These are phyloP conservation scores for Promerops cafer DNA, from an alignment of 2,113 vertebrate genomes.

Conservation along the genomic window DNA sequence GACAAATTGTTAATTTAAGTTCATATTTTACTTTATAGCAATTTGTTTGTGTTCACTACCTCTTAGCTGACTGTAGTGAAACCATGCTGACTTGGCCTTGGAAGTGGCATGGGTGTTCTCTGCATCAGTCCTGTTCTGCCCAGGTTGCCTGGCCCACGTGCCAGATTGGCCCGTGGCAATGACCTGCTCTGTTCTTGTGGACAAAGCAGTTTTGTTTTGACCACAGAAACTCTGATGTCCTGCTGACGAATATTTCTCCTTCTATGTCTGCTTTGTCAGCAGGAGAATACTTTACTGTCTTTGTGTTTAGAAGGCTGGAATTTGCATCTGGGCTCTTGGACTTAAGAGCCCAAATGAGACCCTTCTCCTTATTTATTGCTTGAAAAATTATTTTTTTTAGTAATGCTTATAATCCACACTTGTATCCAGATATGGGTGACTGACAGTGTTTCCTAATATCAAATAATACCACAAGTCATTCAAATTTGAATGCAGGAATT, in stretches of 20 bases:
- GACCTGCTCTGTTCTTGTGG: neutral
- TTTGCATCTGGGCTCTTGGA: neutral
- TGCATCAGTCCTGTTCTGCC: neutral
- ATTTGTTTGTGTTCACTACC: neutral
- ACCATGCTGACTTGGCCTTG: neutral
- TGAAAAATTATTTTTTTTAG: neutral
- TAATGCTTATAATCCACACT: neutral
- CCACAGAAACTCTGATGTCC: neutral
- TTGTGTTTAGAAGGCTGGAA: neutral
- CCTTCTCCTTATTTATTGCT: neutral
- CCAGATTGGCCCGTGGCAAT: neutral
- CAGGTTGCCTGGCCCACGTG: neutral
- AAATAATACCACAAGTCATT: neutral
- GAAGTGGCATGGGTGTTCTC: neutral
- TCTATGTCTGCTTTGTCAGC: neutral
- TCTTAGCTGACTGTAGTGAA: neutral
- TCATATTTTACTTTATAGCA: neutral
- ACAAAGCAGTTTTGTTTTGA: neutral
- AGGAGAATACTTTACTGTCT: neutral
- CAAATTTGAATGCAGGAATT: neutral
- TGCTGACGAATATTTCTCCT: neutral
- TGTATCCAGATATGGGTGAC: neutral
- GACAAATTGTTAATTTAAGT: neutral
- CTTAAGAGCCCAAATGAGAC: too few species aligned
- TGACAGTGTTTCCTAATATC: neutral